These are phyloP conservation scores for Lucilia cuprina DNA, from an alignment of 1,140 invertebrate genomes.

Conservation along the genomic window DNA sequence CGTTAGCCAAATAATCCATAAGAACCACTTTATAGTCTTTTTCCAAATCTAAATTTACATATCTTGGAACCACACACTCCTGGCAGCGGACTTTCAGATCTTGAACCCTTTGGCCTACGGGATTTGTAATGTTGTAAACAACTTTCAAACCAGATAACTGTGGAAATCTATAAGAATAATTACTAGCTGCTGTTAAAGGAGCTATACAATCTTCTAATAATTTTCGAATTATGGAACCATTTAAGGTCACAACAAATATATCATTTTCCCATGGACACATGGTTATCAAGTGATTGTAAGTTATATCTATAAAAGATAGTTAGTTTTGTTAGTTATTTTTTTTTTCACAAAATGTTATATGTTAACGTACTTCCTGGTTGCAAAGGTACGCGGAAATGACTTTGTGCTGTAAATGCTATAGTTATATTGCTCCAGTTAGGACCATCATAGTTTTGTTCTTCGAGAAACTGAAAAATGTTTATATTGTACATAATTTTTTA, in stretches of 20 bases:
- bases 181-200: conserved; percentile 49
- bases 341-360: not conserved
- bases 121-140: conserved; percentile 63
- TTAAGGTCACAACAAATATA: conserved; percentile 71
- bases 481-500: not conserved
- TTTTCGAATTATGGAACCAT: conserved; percentile 68
- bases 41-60: conserved; percentile 63
- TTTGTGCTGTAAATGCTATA: conserved; percentile 72
- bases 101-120: conserved; percentile 66
- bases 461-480: conserved; percentile 4
- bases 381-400: conserved; percentile 73
- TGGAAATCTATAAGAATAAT: conserved; percentile 55
- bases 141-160: conserved; percentile 67
- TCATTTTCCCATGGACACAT: conserved; percentile 77
- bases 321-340: not conserved
- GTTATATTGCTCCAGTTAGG: conserved; percentile 72
- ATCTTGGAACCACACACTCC: conserved; percentile 71
- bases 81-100: conserved; percentile 69
- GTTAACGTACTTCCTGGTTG: not conserved
- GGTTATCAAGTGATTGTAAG: conserved; percentile 71
- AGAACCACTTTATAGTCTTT: conserved; percentile 71
- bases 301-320: conserved; percentile 66
- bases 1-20: conserved; percentile 70
- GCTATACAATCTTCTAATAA: conserved; percentile 69
- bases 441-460: conserved; percentile 31